Conservation (phyloP, 2,888 invertebrate species). For the Teleogryllus oceanicus region DNA sequence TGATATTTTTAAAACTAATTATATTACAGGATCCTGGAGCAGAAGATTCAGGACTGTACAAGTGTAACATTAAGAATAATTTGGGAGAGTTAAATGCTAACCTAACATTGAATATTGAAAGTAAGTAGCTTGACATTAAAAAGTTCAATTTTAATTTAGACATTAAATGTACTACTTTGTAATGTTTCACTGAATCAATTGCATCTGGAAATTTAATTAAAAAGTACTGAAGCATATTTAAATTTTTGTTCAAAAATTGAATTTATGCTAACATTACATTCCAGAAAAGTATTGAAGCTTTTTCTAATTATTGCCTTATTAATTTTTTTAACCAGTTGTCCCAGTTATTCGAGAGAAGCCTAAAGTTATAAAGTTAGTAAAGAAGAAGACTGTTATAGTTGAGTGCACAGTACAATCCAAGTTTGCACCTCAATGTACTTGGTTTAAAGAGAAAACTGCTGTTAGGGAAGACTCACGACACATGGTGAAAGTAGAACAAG, state of each 20-base stretch:
- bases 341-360: slow-evolving; percentile 92
- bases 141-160: slow-evolving; percentile 22
- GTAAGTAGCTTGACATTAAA: slow-evolving; percentile 55
- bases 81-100: slow-evolving; percentile 96
- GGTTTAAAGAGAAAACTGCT: slow-evolving; percentile 83
- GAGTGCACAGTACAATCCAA: slow-evolving; percentile 91
- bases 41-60: slow-evolving; percentile 95
- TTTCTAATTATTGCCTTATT: slow-evolving; percentile 25
- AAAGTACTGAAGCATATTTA: too few relatives aligned
- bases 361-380: slow-evolving; percentile 84
- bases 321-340: slow-evolving; percentile 61
- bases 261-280: slow-evolving; percentile 21
- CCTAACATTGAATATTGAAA: slow-evolving; percentile 95
- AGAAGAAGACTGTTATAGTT: slow-evolving; percentile 87
- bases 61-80: slow-evolving; percentile 94
- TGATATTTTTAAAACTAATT: neutral
- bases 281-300: slow-evolving; percentile 23
- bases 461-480: slow-evolving; percentile 75
- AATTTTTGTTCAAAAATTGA: too few relatives aligned
- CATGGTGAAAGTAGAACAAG: slow-evolving; percentile 71
- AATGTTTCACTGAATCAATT: neutral
- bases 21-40: slow-evolving; percentile 75
- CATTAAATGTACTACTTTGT: slow-evolving; percentile 11
- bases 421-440: slow-evolving; percentile 88
- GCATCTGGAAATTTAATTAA: neutral